A percentile compares a stretch with the other conserved stretches of the same genome.
phyloP scores from a whole-genome alignment of 2,888 invertebrate genomes.

The Imbricaverruca yamaguchii region DNA sequence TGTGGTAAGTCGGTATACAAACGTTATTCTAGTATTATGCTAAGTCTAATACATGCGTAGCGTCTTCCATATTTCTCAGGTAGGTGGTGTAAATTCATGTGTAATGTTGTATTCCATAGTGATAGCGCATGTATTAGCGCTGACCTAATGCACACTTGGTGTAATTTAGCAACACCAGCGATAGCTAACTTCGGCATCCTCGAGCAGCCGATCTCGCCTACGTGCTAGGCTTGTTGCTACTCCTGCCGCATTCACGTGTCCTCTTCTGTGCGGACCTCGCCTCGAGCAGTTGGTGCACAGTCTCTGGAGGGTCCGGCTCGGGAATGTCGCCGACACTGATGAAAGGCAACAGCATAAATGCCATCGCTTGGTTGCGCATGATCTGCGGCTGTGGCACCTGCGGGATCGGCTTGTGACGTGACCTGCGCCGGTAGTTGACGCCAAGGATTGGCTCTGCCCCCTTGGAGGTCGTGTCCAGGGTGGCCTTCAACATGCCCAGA shows the following conservation, averaged over 20 bases:
- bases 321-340: not conserved
- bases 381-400: not conserved
- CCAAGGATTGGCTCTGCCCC: not conserved
- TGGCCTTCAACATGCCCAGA: not conserved
- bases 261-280: not conserved
- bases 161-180: no score
- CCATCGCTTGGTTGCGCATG: conserved; percentile 13
- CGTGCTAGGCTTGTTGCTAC: not conserved
- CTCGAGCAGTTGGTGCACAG: not conserved
- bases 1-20: no score
- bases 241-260: not conserved
- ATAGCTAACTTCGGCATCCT: not conserved
- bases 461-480: not conserved
- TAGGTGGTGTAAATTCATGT: no score
- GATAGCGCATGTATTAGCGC: no score
- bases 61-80: no score
- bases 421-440: not conserved
- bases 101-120: no score
- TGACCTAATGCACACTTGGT: no score
- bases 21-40: no score
- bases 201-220: not conserved
- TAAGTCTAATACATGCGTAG: no score
- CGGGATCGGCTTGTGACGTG: conserved; percentile 12
- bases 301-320: not conserved
- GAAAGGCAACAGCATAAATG: conserved; percentile 1